Evolutionary conservation across 2,113 vertebrate genomes (phyloP).

Genomic region (Globicephala melas): DNA sequence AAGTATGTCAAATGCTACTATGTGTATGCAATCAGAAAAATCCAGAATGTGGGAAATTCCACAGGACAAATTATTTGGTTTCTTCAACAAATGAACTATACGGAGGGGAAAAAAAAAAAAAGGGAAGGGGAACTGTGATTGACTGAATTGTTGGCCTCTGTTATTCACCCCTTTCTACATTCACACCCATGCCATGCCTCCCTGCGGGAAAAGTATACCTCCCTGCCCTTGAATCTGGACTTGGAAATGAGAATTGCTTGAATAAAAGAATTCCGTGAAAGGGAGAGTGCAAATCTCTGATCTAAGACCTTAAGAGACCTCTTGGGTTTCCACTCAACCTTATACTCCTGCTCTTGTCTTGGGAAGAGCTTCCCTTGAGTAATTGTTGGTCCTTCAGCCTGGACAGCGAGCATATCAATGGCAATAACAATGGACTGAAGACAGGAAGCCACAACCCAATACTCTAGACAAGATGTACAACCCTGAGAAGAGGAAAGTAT

Average conservation of each 20-base stretch:
- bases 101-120: neutral
- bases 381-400: neutral
- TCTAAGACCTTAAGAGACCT: neutral
- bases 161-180: neutral
- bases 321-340: neutral
- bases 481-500: neutral
- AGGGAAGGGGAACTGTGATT: neutral
- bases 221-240: neutral
- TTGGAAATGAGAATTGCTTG: neutral
- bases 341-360: neutral
- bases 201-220: neutral
- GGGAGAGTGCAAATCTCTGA: neutral
- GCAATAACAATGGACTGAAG: neutral
- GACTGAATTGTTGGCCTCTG: neutral
- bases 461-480: neutral
- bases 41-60: neutral
- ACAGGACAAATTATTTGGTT: neutral
- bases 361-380: neutral
- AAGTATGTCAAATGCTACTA: neutral
- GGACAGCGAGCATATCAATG: neutral
- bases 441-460: neutral
- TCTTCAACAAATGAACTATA: neutral
- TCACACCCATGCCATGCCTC: neutral
- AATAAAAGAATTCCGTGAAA: neutral
- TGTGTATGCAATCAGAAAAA: neutral